phyloP scores from a whole-genome alignment of 1,140 invertebrate genomes.

The Atta texana region DNA sequence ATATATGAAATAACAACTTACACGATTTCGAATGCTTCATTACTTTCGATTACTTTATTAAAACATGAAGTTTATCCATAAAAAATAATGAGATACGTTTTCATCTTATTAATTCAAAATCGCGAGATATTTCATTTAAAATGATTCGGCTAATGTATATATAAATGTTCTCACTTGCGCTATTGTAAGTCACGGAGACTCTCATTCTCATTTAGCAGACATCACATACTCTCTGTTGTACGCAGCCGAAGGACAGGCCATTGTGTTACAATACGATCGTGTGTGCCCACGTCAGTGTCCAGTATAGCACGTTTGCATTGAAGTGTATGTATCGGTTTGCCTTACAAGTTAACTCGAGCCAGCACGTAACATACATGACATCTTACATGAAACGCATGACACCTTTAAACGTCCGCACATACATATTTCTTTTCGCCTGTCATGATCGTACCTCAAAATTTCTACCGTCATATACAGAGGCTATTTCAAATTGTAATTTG shows the following conservation, averaged over 20 bases:
- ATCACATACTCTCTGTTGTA: not conserved
- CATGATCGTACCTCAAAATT: constrained; percentile 9
- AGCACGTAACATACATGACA: constrained; percentile 33
- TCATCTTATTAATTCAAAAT: not conserved
- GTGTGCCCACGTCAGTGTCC: constrained; percentile 42
- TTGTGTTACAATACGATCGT: constrained; percentile 44
- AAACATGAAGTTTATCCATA: not conserved
- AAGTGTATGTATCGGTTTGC: constrained; percentile 54
- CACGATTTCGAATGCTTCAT: not conserved
- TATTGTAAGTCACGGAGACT: constrained; percentile 18
- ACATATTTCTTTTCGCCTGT: constrained; percentile 24
- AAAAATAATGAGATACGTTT: not conserved
- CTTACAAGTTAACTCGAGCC: constrained; percentile 23
- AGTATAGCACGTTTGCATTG: constrained; percentile 38
- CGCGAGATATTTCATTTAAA: not conserved
- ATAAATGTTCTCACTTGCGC: constrained; percentile 20
- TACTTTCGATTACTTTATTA: too few species aligned
- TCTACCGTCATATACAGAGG: not conserved
- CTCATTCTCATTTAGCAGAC: constrained; percentile 35
- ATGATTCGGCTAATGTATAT: not conserved
- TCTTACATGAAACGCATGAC: constrained; percentile 47
- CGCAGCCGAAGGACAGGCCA: constrained; percentile 30
- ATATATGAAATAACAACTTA: not conserved
- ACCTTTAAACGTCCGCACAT: constrained; percentile 17
- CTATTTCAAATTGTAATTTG: too few species aligned